phyloP scores from a whole-genome alignment of 37 sponge, comb jelly and placozoan species.

The Chondrosia reniformis region DNA sequence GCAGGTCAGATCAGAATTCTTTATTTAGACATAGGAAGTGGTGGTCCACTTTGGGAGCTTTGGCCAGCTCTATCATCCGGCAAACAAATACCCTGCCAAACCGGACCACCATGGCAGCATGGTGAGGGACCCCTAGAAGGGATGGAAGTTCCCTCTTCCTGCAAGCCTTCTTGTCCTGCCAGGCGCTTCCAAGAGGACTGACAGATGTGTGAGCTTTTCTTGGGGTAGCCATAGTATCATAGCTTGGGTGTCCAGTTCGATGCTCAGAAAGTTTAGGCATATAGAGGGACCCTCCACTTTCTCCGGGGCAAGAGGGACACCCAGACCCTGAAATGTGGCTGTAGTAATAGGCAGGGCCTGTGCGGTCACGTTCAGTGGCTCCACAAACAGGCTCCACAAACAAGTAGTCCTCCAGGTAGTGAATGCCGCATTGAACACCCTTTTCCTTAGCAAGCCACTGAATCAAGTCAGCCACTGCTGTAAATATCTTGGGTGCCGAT shows the following conservation, averaged over 20 bases:
- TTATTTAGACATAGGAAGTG: conserved; percentile 22
- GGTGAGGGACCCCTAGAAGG: conserved; percentile 23
- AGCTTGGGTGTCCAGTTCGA: conserved; percentile 22
- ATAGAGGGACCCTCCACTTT: conserved; percentile 36
- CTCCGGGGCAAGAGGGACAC: conserved; percentile 29
- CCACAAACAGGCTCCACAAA: conserved; percentile 2
- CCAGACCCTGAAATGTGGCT: not conserved
- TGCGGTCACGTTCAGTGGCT: not conserved
- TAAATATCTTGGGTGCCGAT: conserved; percentile 36
- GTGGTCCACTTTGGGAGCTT: not conserved
- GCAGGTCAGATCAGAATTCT: conserved; percentile 32
- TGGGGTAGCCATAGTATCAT: conserved; percentile 13
- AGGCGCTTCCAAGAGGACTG: not conserved
- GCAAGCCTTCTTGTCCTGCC: conserved; percentile 2
- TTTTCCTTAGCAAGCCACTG: conserved; percentile 9
- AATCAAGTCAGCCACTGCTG: conserved; percentile 11
- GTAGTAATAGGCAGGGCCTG: not conserved
- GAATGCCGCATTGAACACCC: conserved; percentile 1
- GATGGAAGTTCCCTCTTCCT: conserved; percentile 33
- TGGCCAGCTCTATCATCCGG: conserved; percentile 15
- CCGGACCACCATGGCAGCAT: conserved; percentile 33
- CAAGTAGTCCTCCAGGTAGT: conserved; percentile 36
- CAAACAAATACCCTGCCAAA: conserved; percentile 13
- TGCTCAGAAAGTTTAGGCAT: conserved; percentile 21
- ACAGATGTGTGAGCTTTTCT: conserved; percentile 11